Percentiles rank a stretch among this genome's conserved stretches.
Conservation (phyloP, 92 coral and sea anemone genomes). For the Zoanthus sociatus region DNA sequence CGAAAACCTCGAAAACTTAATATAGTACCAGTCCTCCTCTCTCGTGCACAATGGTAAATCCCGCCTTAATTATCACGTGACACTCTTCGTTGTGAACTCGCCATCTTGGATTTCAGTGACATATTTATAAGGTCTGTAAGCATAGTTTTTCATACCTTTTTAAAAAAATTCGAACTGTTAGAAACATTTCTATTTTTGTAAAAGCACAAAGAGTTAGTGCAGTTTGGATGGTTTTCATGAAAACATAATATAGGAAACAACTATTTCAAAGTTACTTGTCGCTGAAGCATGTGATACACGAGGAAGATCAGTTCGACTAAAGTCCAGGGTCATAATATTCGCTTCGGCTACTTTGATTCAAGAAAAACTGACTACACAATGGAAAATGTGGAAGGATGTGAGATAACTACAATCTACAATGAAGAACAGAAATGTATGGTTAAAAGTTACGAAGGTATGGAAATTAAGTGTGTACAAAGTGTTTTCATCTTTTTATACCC, state of each 20-base stretch:
- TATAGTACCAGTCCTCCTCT: conserved; percentile 24
- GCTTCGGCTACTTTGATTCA: neutral
- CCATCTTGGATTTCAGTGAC: conserved; percentile 28
- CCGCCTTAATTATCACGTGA: conserved; percentile 52
- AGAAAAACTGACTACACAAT: neutral
- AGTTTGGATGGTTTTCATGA: neutral
- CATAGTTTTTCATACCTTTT: neutral
- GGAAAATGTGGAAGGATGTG: conserved; percentile 12
- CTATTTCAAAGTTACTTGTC: neutral
- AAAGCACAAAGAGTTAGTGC: neutral
- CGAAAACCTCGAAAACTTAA: too few species aligned
- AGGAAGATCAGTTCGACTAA: neutral
- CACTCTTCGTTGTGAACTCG: neutral
- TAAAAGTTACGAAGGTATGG: conserved; percentile 11
- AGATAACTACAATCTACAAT: conserved; percentile 3
- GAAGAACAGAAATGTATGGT: conserved; percentile 15
- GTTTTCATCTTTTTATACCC: too few species aligned
- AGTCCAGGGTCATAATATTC: neutral
- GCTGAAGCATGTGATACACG: conserved; percentile 17
- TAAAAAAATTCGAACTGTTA: neutral
- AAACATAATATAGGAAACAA: neutral
- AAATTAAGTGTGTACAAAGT: neutral
- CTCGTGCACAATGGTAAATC: neutral
- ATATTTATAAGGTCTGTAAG: conserved; percentile 36
- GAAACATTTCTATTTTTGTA: neutral